A percentile compares a stretch with the other conserved stretches of the same genome.
phyloP scores from a whole-genome alignment of 2,888 invertebrate species.

The Alsophila aescularia region DNA sequence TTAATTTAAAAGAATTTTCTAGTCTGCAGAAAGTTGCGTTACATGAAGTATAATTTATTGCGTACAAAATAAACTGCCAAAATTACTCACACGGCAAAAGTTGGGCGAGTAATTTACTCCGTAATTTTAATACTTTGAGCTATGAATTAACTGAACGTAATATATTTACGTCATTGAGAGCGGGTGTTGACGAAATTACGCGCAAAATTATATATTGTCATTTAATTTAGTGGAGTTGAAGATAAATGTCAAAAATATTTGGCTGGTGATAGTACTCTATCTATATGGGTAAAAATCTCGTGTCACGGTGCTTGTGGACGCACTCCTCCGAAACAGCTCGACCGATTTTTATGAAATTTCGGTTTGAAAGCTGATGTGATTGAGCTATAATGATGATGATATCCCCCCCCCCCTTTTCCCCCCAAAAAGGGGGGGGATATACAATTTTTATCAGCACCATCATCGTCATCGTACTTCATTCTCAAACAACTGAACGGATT shows the following conservation, averaged over 20 bases:
- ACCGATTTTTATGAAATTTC: too few species aligned
- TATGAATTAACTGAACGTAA: slow-evolving; percentile 17
- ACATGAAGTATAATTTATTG: slow-evolving; percentile 5
- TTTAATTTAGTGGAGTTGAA: slow-evolving; percentile 10
- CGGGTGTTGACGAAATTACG: slow-evolving; percentile 22
- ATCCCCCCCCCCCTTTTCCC: too few species aligned
- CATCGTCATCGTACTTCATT: too few species aligned
- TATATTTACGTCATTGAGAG: slow-evolving; percentile 22
- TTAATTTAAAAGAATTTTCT: not conserved
- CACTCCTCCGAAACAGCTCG: too few species aligned
- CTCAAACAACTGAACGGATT: too few species aligned
- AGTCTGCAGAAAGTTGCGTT: not conserved
- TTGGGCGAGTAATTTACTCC: slow-evolving; percentile 22
- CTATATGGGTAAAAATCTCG: too few species aligned
- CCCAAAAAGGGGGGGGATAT: too few species aligned
- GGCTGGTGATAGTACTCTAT: too few species aligned
- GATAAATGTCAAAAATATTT: slow-evolving; percentile 1
- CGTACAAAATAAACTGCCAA: slow-evolving; percentile 8
- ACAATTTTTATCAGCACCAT: too few species aligned
- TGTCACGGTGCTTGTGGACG: too few species aligned
- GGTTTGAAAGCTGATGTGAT: too few species aligned
- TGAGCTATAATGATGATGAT: too few species aligned
- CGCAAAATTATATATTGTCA: slow-evolving; percentile 17
- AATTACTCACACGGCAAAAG: slow-evolving; percentile 18
- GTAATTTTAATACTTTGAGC: slow-evolving; percentile 23